phyloP scores from a whole-genome alignment of 2,888 invertebrate genomes.

The Rhodophaea formosa region DNA sequence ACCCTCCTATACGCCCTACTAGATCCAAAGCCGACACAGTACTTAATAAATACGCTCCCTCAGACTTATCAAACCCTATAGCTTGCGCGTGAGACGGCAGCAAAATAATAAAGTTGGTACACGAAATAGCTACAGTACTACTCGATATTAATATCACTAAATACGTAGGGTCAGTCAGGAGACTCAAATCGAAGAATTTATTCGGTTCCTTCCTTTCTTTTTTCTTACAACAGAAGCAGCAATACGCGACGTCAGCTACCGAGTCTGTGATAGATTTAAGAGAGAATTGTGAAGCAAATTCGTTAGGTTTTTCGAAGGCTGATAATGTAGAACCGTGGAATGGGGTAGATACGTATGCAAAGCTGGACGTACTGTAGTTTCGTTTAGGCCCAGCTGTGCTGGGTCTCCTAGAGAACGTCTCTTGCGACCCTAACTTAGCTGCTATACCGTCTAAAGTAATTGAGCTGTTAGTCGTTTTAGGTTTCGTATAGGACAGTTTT shows the following conservation, averaged over 20 bases:
- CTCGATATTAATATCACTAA: slow-evolving; percentile 90
- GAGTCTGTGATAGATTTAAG: slow-evolving; percentile 84
- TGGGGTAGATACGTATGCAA: slow-evolving; percentile 90
- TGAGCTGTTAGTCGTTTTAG: slow-evolving; percentile 77
- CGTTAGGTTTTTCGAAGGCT: slow-evolving; percentile 86
- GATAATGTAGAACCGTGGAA: slow-evolving; percentile 92
- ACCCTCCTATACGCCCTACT: slow-evolving; percentile 91
- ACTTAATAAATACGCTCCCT: slow-evolving; percentile 87
- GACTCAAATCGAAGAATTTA: slow-evolving; percentile 87
- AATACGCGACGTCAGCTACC: slow-evolving; percentile 72
- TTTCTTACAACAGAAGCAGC: slow-evolving; percentile 67
- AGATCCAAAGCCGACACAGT: slow-evolving; percentile 91
- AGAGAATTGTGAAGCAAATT: slow-evolving; percentile 89
- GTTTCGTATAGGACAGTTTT: slow-evolving; percentile 59
- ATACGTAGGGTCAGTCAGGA: slow-evolving; percentile 89
- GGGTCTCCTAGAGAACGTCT: slow-evolving; percentile 55
- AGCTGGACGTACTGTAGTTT: slow-evolving; percentile 89
- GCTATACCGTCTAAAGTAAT: slow-evolving; percentile 73
- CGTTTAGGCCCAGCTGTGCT: slow-evolving; percentile 76
- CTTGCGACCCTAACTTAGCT: slow-evolving; percentile 65
- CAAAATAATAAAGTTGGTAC: slow-evolving; percentile 92
- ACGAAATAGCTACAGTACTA: slow-evolving; percentile 92
- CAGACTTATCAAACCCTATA: slow-evolving; percentile 86
- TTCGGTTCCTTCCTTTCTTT: slow-evolving; percentile 62
- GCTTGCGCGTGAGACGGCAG: slow-evolving; percentile 88